Percentiles rank a stretch among this genome's conserved stretches.
These are phyloP conservation scores for Zygaena filipendulae DNA, from an alignment of 2,888 invertebrate genomes.

Conservation along the genomic window DNA sequence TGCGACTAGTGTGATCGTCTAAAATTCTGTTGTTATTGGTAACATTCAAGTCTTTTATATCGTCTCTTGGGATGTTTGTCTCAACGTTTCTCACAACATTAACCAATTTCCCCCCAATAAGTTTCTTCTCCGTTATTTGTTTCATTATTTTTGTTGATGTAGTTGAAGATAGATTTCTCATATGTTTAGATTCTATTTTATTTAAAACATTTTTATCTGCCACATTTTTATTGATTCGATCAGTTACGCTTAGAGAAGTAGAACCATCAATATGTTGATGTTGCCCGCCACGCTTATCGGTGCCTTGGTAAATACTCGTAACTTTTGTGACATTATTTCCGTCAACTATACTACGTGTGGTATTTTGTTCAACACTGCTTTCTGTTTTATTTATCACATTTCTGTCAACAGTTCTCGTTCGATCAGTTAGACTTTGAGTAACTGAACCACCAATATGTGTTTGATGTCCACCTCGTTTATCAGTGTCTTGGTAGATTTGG, in stretches of 20 bases:
- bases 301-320: too few species aligned
- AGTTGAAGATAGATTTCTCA: conserved; percentile 34
- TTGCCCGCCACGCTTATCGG: too few species aligned
- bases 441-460: conserved; percentile 27
- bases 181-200: conserved; percentile 29
- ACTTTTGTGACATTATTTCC: too few species aligned
- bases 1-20: conserved; percentile 16
- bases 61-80: conserved; percentile 46
- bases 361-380: too few species aligned
- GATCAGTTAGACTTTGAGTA: conserved; percentile 25
- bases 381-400: conserved; percentile 34
- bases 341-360: too few species aligned
- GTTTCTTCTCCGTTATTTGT: conserved; percentile 59
- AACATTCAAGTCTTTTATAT: conserved; percentile 24
- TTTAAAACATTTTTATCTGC: conserved; percentile 25
- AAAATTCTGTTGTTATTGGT: too few species aligned
- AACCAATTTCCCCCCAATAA: conserved; percentile 47
- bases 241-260: conserved; percentile 20
- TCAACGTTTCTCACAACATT: conserved; percentile 71
- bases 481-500: too few species aligned
- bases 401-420: conserved; percentile 29
- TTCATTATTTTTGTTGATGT: conserved; percentile 57
- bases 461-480: too few species aligned
- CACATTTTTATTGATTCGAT: conserved; percentile 25
- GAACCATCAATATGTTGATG: conserved; percentile 20